These are phyloP conservation scores for Anseranas semipalmata DNA, from an alignment of 2,113 vertebrate genomes.

Conservation along the genomic window DNA sequence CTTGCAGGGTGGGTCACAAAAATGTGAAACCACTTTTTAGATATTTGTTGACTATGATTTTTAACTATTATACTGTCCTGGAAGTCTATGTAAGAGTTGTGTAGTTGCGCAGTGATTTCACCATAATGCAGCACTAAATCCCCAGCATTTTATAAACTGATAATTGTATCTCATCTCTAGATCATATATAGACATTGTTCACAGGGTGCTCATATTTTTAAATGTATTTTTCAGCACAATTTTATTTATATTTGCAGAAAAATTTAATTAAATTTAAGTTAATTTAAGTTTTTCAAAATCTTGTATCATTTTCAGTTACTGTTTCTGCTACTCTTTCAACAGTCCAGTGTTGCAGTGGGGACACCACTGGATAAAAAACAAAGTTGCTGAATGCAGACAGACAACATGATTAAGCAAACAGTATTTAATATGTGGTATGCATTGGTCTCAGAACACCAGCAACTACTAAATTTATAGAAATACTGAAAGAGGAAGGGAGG, in stretches of 20 bases:
- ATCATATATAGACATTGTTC: not conserved
- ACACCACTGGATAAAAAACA: not conserved
- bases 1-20: not conserved
- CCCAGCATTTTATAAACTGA: not conserved
- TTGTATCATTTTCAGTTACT: not conserved
- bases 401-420: not conserved
- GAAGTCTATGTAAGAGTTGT: not conserved
- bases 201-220: not conserved
- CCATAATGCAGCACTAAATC: not conserved
- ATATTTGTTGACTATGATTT: not conserved
- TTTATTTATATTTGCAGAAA: not conserved
- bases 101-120: not conserved
- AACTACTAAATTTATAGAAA: not conserved
- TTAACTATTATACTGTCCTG: not conserved
- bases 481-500: not conserved
- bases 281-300: not conserved
- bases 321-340: not conserved
- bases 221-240: not conserved
- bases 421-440: not conserved
- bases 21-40: not conserved
- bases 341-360: not conserved
- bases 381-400: not conserved
- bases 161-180: not conserved
- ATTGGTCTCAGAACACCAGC: not conserved
- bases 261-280: no score